A percentile compares a stretch with the other conserved stretches of the same genome.
Evolutionary conservation across 2,797 vertebrate species (phyloP).

Genomic region (Champsocephalus gunnari): DNA sequence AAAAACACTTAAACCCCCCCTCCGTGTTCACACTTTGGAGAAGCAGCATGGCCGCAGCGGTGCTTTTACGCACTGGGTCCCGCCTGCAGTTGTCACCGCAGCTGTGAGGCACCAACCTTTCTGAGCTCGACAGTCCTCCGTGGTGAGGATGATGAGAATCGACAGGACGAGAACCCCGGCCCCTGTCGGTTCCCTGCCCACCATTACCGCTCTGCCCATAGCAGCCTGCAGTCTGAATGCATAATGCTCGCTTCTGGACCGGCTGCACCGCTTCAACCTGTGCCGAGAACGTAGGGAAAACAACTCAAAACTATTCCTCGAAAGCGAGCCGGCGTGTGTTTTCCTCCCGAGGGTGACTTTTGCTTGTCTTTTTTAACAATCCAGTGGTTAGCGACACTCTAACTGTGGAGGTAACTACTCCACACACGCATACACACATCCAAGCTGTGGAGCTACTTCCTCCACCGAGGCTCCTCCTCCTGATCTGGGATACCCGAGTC

Average conservation of each 20-base stretch:
- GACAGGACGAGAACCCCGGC: constrained; percentile 82
- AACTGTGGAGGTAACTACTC: constrained; percentile 64
- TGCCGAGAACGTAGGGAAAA: not conserved
- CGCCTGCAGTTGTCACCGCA: constrained; percentile 44
- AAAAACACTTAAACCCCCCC: not conserved
- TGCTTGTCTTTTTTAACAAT: constrained; percentile 22
- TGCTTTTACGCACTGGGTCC: not conserved
- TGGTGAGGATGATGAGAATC: constrained; percentile 79
- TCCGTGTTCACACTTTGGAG: constrained; percentile 26
- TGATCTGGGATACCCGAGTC: constrained; percentile 70
- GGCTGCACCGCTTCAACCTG: constrained; percentile 68
- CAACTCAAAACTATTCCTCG: not conserved
- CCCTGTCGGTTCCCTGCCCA: constrained; percentile 84
- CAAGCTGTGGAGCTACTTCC: constrained; percentile 82
- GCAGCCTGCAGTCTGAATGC: constrained; percentile 87
- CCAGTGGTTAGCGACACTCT: constrained; percentile 72
- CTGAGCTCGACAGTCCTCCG: constrained; percentile 80
- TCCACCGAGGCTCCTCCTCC: constrained; percentile 82
- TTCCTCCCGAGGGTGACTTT: constrained; percentile 20
- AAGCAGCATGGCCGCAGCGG: constrained; percentile 36
- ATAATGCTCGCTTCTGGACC: constrained; percentile 81
- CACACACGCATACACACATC: constrained; percentile 57
- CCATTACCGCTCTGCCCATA: constrained; percentile 88
- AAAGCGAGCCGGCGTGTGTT: constrained; percentile 5
- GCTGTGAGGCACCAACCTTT: constrained; percentile 81